These are phyloP conservation scores for Eupelmus urozonus DNA, from an alignment of 2,888 invertebrate species.

Conservation along the genomic window DNA sequence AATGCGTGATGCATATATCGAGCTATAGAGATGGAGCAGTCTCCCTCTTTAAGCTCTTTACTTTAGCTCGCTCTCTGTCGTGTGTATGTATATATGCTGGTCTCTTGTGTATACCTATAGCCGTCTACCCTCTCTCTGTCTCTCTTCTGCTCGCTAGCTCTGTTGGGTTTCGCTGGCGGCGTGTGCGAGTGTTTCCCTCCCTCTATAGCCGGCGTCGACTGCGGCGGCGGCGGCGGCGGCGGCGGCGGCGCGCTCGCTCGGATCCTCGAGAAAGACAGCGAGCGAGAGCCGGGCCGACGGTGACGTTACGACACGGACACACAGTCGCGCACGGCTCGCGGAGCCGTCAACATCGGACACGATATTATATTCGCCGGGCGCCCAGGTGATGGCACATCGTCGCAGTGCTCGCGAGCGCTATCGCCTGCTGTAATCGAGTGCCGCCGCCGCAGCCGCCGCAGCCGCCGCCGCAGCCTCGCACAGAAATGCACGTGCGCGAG, in stretches of 20 bases:
- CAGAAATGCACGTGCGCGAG: conserved; percentile 50
- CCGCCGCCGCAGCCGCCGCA: not conserved
- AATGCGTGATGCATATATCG: too few species aligned
- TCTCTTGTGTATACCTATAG: too few species aligned
- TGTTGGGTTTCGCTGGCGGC: too few species aligned
- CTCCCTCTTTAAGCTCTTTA: too few species aligned
- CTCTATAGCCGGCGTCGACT: too few species aligned
- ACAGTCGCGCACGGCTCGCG: conserved; percentile 73
- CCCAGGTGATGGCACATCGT: conserved; percentile 11
- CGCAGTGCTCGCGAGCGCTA: not conserved
- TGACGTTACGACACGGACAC: conserved; percentile 51
- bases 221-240: too few species aligned
- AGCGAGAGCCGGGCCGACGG: conserved; percentile 29
- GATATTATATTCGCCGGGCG: conserved; percentile 4
- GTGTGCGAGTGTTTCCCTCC: too few species aligned
- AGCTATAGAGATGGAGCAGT: too few species aligned
- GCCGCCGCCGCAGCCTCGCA: not conserved
- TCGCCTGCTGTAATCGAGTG: too few species aligned
- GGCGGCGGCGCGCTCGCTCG: too few species aligned
- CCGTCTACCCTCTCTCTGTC: not conserved
- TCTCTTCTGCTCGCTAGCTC: not conserved
- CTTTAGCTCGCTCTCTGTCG: too few species aligned
- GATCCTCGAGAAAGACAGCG: not conserved
- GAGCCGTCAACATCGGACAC: conserved; percentile 67
- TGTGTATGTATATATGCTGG: too few species aligned